Base-by-base conservation (phyloP, 2,797 vertebrate genomes). In the Mastacembelus armatus region DNA sequence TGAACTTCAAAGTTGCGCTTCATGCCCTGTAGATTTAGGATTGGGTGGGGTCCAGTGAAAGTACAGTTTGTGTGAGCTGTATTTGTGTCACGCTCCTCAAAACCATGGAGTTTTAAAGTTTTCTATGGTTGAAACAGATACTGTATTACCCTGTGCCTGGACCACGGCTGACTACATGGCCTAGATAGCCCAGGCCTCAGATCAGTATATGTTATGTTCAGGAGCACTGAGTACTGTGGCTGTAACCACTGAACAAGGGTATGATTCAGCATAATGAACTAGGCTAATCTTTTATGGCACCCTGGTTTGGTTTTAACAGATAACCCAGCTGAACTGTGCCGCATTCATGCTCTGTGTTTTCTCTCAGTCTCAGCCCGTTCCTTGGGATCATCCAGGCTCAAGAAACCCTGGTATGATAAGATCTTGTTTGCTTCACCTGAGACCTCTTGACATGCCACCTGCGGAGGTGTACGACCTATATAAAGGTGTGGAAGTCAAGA, bases 211-310 rank as follows among this genome's bases (percentile, higher is more conserved):
- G 35, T 19, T 35, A 47, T 68, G 50, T 72, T 66, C 52, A 48
- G 54, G 36, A 62, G 33, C n/a, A 19, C 7, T 21, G 18, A 35
- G 39, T 5, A 3, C 36, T 51, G 12, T 45, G 4, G 30, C 47
- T 76, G 45, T 54, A 65, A 26, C 11, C 32, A 30, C n/a, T 26
- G 33, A 66, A 52, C 50, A 68, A 84, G 54, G 56, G 43, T 59
- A 78, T 80, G 79, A 88, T 81, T 85, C 87, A 85, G 70, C 64
- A 81, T 21, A 60, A 51, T 57, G 50, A 63, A 12, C 30, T 10
- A 4, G 38, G 72, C 76, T 89, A 78, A 90, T 91, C 83, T 84
- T 89, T 89, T 78, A 84, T 87, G 14, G 60, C 84, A 50, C 51
- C 45, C 58, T 74, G 58, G 83, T 89, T 85, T 84, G 65, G 67